Evolutionary conservation across 2,797 vertebrate genomes (phyloP), one percentile per base, ranked within the genome.

Genomic region (Macropodus opercularis): DNA sequence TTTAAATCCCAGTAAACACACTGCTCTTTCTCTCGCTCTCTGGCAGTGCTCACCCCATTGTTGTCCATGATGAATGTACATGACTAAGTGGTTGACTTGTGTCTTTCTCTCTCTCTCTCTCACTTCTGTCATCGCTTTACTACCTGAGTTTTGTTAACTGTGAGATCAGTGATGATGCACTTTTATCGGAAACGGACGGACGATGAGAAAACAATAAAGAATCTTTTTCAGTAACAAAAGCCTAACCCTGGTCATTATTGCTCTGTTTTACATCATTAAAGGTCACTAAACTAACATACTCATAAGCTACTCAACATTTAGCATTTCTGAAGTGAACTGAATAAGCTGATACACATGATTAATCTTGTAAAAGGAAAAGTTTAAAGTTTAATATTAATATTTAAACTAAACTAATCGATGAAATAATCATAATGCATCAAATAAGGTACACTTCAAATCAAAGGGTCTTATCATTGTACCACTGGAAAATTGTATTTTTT

Each of bases 131-230:
- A 57, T 89, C 64, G 48, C 86, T 86, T 88, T 87, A 87, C 73
- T 85, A 43, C 81, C 71, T 90, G 81, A 86, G 85, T 81, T 90
- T 89, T 90, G 85, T 77, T 83, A 77, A 82, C 72, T 85, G 71
- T 90, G 86, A 89, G 84, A 91, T 91, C 91, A 86, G 72, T 73
- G 63, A 87, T 85, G 75, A 89, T 91, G 91, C 87, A 91, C 88
- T 92, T 92, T 92, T 89, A 72, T 72, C 84, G 89, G 81, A 90
- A 91, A 88, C 69, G 73, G 80, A 86, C 77, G 44, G 85, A 91
- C 51, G 72, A 87, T 90, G 85, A 89, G 86, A 90, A 79, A 88
- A 83, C 63, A 93, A 92, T 92, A 93, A 92, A 91, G 78, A 74
- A 89, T 91, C 88, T 93, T 93, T 94, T 93, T 87, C 90, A 90